phyloP scores from a whole-genome alignment of 2,888 invertebrate genomes.

The Nephrotoma guestfalica region DNA sequence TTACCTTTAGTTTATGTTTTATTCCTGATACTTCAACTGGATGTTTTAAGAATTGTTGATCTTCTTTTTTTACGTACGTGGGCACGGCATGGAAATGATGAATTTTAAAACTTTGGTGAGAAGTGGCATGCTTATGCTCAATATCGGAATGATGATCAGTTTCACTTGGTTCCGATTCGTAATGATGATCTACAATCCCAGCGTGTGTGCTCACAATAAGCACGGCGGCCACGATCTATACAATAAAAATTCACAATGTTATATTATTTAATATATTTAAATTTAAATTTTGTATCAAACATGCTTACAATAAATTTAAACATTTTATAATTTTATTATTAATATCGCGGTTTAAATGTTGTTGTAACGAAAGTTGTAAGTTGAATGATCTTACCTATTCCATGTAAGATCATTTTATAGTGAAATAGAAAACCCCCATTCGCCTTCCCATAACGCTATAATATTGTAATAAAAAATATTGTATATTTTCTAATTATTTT shows the following conservation, averaged over 20 bases:
- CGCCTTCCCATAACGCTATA: not conserved
- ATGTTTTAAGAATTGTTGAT: constrained; percentile 46
- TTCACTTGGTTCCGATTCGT: constrained; percentile 30
- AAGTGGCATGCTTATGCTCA: constrained; percentile 50
- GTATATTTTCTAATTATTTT: not conserved
- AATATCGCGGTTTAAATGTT: not conserved
- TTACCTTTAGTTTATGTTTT: constrained; percentile 40
- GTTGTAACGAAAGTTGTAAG: not conserved
- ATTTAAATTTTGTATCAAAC: not conserved
- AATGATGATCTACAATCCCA: constrained; percentile 12
- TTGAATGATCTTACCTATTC: not conserved
- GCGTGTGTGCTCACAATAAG: constrained; percentile 5
- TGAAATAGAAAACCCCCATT: not conserved
- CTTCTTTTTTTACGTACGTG: constrained; percentile 52
- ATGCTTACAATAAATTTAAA: constrained; percentile 11
- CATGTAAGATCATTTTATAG: not conserved
- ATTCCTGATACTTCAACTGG: constrained; percentile 47
- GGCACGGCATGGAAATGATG: constrained; percentile 57
- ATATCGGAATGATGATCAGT: constrained; percentile 41
- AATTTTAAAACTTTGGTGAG: constrained; percentile 53
- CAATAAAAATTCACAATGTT: not conserved
- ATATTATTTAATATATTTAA: not conserved
- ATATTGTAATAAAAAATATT: not conserved
- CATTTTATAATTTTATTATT: constrained; percentile 6
- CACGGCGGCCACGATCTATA: not conserved